These are phyloP conservation scores for Proterorhinus semilunaris DNA, from an alignment of 2,113 vertebrate species.

Conservation along the genomic window DNA sequence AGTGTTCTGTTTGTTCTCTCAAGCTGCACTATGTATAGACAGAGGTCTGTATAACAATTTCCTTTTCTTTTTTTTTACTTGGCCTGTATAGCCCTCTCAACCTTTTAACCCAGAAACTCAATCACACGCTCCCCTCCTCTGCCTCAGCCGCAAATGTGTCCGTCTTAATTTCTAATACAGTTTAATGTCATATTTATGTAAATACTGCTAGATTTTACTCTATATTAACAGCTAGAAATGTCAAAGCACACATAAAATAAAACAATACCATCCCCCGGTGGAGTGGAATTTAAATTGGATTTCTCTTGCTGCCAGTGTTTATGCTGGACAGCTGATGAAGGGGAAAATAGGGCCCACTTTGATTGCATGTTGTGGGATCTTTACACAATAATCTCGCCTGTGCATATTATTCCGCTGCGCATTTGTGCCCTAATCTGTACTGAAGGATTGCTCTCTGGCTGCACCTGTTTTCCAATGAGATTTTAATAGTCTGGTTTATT, in stretches of 20 bases:
- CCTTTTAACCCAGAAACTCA: slow-evolving; percentile 68
- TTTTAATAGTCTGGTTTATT: slow-evolving; percentile 73
- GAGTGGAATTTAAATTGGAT: slow-evolving; percentile 85
- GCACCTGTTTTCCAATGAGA: slow-evolving; percentile 60
- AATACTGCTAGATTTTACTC: slow-evolving; percentile 80
- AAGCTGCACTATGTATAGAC: slow-evolving; percentile 9
- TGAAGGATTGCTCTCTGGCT: slow-evolving; percentile 68
- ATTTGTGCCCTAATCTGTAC: slow-evolving; percentile 75
- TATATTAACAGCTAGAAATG: slow-evolving; percentile 83
- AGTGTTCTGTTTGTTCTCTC: slow-evolving; percentile 1
- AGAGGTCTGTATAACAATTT: slow-evolving; percentile 13
- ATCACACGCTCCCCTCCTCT: slow-evolving; percentile 52
- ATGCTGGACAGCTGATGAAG: slow-evolving; percentile 78
- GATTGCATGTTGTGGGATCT: slow-evolving; percentile 82
- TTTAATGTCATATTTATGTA: slow-evolving; percentile 86
- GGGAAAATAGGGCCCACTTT: slow-evolving; percentile 78
- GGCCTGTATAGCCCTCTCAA: slow-evolving; percentile 50
- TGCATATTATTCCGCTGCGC: slow-evolving; percentile 78
- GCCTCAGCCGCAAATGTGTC: slow-evolving; percentile 69
- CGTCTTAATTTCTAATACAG: slow-evolving; percentile 82
- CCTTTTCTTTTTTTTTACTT: slow-evolving; percentile 39
- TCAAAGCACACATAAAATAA: slow-evolving; percentile 86
- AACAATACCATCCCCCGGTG: slow-evolving; percentile 81
- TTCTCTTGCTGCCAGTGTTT: slow-evolving; percentile 74
- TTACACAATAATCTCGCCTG: slow-evolving; percentile 79